Base-by-base conservation (phyloP, 2,797 vertebrate genomes). In the Sebastes cheni region DNA sequence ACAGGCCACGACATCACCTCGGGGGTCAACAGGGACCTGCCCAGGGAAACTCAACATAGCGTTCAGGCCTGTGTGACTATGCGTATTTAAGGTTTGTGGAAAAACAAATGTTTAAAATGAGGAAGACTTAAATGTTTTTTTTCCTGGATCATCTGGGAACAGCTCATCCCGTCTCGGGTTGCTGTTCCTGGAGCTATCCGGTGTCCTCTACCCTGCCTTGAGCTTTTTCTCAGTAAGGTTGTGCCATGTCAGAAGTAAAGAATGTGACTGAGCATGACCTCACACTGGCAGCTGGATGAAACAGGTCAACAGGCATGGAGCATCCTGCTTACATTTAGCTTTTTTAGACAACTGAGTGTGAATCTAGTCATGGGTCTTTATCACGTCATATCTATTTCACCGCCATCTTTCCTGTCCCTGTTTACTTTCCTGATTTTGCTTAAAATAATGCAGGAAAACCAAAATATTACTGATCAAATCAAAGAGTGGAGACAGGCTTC, bases 1-100 rank as follows among this genome's bases (percentile, higher is more conserved):
- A 87, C 71, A 61, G 54, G 80, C 70, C 67, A 80, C 52, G 75
- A 79, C 82, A 81, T 16, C 50, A 18, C 34, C 66, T 3, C 60
- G 8, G 12, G 52, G 56, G 61, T 81, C 6, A 58, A 68, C 25
- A 18, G 56, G 56, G 55, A 86, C 70, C 62, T 22, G 62, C n/a
- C 30, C 29, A 83, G 68, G 11, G 39, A 75, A 79, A 72, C 52
- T 61, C 72, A 32, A 67, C 75, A 29, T 10, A 39, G n/a, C 39
- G 36, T 66, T 64, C 3, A 52, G 42, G 36, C 22, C 20, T 61
- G 9, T 16, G 30, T 6, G 2, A 62, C 32, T 59, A 13, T 3
- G 8, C 9, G 42, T 22, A 20, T 72, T 66, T 59, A 14, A 58
- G 25, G 54, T 67, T 7, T 32, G 59, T 36, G 5, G 5, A 30